A percentile compares a stretch with the other conserved stretches of the same genome.
These are phyloP conservation scores for Scaptomyza cyrtandrae DNA, from an alignment of 2,888 invertebrate species.

Conservation along the genomic window DNA sequence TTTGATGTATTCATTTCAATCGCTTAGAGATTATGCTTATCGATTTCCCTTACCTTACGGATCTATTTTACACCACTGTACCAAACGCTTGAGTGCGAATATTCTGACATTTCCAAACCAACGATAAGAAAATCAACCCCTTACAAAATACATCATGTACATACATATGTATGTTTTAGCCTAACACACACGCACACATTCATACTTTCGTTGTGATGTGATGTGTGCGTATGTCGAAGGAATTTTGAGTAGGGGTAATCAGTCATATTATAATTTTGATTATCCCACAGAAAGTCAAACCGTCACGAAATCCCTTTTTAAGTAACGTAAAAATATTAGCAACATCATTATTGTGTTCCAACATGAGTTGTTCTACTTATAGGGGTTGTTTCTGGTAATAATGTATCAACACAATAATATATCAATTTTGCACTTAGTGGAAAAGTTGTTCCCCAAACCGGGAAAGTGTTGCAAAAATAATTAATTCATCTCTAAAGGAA, in stretches of 20 bases:
- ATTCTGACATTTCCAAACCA: slow-evolving; percentile 12
- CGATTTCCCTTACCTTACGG: not conserved
- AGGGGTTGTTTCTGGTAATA: slow-evolving; percentile 20
- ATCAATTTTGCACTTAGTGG: slow-evolving; percentile 10
- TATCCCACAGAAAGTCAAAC: slow-evolving; percentile 83
- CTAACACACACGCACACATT: slow-evolving; percentile 33
- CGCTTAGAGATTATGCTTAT: slow-evolving; percentile 2
- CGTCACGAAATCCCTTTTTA: slow-evolving; percentile 82
- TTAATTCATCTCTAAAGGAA: no score
- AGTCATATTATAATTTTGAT: slow-evolving; percentile 84
- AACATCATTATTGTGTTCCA: slow-evolving; percentile 48
- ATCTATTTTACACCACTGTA: slow-evolving; percentile 17
- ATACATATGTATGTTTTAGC: slow-evolving; percentile 30
- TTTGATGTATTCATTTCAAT: not conserved
- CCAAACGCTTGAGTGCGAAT: slow-evolving; percentile 8
- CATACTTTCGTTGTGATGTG: slow-evolving; percentile 20
- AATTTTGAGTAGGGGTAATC: slow-evolving; percentile 75
- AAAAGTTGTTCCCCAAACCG: not conserved
- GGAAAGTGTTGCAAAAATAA: not conserved
- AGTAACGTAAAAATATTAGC: slow-evolving; percentile 55
- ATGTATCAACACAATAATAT: not conserved
- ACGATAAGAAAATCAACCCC: slow-evolving; percentile 44
- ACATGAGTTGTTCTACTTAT: slow-evolving; percentile 14
- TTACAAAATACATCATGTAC: slow-evolving; percentile 35
- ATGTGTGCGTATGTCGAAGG: slow-evolving; percentile 56